These are phyloP conservation scores for Drosophila lacteicornis DNA, from an alignment of 1,140 invertebrate genomes.

Conservation along the genomic window DNA sequence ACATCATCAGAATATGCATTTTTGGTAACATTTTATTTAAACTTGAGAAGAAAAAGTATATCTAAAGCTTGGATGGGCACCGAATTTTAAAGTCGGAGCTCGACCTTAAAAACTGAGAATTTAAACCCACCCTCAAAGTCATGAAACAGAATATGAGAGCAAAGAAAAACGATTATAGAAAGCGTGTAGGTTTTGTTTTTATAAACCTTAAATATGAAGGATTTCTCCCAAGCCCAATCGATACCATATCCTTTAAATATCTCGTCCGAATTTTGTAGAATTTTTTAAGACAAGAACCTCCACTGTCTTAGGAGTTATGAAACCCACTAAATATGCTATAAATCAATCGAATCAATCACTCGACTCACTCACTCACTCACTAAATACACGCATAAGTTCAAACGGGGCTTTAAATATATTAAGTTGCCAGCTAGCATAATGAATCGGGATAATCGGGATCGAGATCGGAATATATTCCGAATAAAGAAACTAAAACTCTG, in stretches of 20 bases:
- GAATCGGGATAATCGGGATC: slow-evolving; percentile 21
- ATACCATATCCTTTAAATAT: slow-evolving; percentile 32
- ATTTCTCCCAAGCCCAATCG: not conserved
- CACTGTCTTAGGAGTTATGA: not conserved
- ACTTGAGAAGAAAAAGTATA: not conserved
- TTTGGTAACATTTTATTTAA: not conserved
- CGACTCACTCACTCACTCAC: slow-evolving; percentile 57
- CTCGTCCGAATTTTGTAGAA: not conserved
- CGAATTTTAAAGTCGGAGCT: too few relatives aligned
- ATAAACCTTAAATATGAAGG: too few relatives aligned
- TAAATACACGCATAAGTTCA: slow-evolving; percentile 78
- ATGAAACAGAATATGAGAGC: not conserved
- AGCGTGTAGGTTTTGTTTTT: too few relatives aligned
- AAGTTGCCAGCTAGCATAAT: slow-evolving; percentile 80
- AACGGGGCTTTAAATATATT: slow-evolving; percentile 79
- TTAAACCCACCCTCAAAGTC: not conserved
- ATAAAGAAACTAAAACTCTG: not conserved
- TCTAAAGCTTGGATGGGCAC: not conserved
- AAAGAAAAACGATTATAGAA: too few relatives aligned
- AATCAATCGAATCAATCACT: slow-evolving; percentile 61
- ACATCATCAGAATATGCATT: not conserved
- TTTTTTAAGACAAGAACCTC: not conserved
- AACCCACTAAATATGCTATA: slow-evolving; percentile 49
- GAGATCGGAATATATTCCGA: slow-evolving; percentile 1
- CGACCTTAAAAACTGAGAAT: too few relatives aligned